Evolutionary conservation across 2,113 vertebrate species (phyloP).

Genomic region (Poeciliopsis prolifica): DNA sequence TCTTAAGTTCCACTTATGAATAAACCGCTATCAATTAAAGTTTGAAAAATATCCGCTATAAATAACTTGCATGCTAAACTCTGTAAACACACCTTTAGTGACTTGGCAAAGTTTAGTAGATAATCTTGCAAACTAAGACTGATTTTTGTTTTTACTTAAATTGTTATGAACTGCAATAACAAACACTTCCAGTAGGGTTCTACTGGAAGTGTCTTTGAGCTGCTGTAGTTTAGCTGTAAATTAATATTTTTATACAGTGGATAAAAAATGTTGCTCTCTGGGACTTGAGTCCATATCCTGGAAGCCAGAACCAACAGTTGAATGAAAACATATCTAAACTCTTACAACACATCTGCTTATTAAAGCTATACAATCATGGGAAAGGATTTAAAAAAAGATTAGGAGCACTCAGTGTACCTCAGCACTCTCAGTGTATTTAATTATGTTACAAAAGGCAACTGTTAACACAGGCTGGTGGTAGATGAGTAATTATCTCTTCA

Average conservation of each 20-base stretch:
- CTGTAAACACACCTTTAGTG: too few species aligned
- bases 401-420: neutral
- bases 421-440: too few species aligned
- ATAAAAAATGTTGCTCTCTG: neutral
- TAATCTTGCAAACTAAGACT: neutral
- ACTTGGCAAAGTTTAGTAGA: too few species aligned
- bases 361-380: neutral
- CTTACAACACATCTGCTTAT: neutral
- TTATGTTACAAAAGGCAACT: neutral
- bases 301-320: neutral
- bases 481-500: slow-evolving; percentile 9
- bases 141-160: neutral
- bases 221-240: neutral
- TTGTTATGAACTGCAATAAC: neutral
- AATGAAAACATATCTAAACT: neutral
- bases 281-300: neutral
- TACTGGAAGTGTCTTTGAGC: neutral
- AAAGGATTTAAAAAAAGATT: neutral
- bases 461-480: neutral
- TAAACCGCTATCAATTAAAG: too few species aligned
- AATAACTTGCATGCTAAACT: too few species aligned
- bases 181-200: neutral
- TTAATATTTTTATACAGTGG: neutral
- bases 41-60: too few species aligned
- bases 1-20: too few species aligned